A percentile compares a stretch with the other conserved stretches of the same genome.
phyloP scores from a whole-genome alignment of 30 jellyfish, hydroid and myxozoan species.

The Hydractinia echinata region DNA sequence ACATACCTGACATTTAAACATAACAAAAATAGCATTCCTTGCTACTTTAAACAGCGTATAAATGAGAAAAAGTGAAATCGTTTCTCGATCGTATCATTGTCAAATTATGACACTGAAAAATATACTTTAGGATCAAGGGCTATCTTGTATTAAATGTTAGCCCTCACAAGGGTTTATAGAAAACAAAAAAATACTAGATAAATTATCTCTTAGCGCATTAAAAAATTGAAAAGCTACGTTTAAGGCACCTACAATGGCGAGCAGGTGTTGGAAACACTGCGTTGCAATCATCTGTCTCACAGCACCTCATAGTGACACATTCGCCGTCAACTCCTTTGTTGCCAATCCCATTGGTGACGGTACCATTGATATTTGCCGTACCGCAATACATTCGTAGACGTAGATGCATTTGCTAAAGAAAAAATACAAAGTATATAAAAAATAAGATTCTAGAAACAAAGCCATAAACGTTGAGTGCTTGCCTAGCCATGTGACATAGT shows the following conservation, averaged over 20 bases:
- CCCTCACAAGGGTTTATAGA: too few species aligned
- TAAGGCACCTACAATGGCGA: not conserved
- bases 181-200: not conserved
- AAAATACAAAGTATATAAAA: not conserved
- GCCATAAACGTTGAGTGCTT: not conserved
- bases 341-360: not conserved
- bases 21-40: not conserved
- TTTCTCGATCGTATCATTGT: not conserved
- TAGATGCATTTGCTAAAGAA: not conserved
- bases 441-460: not conserved
- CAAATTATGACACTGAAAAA: too few species aligned
- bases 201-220: not conserved
- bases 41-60: not conserved
- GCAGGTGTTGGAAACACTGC: not conserved
- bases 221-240: too few species aligned
- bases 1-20: conserved; percentile 26
- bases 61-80: not conserved
- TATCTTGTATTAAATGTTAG: too few species aligned
- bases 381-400: conserved; percentile 4
- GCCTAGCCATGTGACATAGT: not conserved
- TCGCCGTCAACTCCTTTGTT: not conserved
- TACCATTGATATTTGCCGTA: not conserved
- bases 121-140: too few species aligned
- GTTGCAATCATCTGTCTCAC: not conserved
- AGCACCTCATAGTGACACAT: conserved; percentile 9